Evolutionary conservation across 2,888 invertebrate species (phyloP), one percentile per base, ranked within the genome.

Genomic region (Chloroclysta siterata): DNA sequence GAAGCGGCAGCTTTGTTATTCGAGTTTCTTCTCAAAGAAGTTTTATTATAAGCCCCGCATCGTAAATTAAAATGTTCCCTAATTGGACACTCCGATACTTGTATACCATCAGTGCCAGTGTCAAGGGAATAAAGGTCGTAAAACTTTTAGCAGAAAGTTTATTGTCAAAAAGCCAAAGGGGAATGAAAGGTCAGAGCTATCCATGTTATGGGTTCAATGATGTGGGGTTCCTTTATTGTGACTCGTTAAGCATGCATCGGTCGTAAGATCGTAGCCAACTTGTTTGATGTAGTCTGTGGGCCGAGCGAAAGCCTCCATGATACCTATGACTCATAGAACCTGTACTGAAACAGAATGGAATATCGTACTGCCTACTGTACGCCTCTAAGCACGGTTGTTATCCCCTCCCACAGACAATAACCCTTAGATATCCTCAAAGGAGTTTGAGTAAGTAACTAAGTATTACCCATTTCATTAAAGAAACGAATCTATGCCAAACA

Each of bases 51-150:
- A 56, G 50, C 36, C 36, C 33, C 36, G 44, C 36, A 53, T 42
- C 42, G 39, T 56, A 28, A 41, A 53, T 53, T 60, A 53, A 57
- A 57, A 57, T 46, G 48, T 48, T 47, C 57, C 22, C 53, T 61
- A 65, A 65, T 61, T 65, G 57, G 60, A 53, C 28, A 51, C 65
- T 57, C 36, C 5, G 47, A 56, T 51, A 52, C 13, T 51, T 64
- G 50, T 42, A 47, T 14, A 48, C 47, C 5, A 10, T 42, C 28
- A 6, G 14, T 47, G 52, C 28, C 29, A 17, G 57, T 65, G 57
- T 60, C 57, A 47, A 54, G 53, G 57, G 60, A 60, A 48, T 60
- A 48, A 50, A 39, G 53, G 44, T 58, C 44, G 29, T 55, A 42
- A 7, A 48, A n/a, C 39, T 56, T 48, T 17, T 0, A 4, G 14